Base-by-base conservation (phyloP, 2,888 invertebrate species). In the Dione vanillae region DNA sequence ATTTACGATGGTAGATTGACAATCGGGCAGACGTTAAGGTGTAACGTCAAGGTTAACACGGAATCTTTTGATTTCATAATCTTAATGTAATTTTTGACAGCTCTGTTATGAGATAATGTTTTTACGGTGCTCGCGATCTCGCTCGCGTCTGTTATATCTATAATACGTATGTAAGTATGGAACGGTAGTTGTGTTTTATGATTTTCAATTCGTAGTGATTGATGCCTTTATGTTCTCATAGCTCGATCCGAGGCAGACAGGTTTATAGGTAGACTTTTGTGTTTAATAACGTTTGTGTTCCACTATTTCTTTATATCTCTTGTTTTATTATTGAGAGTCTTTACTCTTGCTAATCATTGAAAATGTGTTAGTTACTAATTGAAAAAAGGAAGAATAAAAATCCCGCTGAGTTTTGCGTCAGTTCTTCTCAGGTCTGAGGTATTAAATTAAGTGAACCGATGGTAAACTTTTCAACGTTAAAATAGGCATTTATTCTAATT, bases 11-110 rank as follows among this genome's bases (percentile, higher is more conserved):
- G 67, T 59, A 54, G 73, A 73, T 65, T 69, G 70, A 72, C 64
- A 67, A 72, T 74, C 74, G 68, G 72, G 61, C 74, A 68, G 49
- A 59, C 67, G 59, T 59, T 71, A 70, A 76, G 70, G 72, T 61
- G 51, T 65, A 67, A 58, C 49, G 66, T 54, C 49, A 58, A 62
- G 59, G 45, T 73, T 67, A 49, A 43, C 45, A 12, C 54, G 65
- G 56, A 56, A 41, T 67, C 61, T 68, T 69, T 73, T 54, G 51
- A 49, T 70, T 70, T 68, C 65, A 68, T 70, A 70, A 71, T 71
- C 67, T 67, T 70, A 65, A 66, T 69, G 69, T 69, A 69, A 69
- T 69, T 54, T 69, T 69, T 69, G 68, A 69, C 68, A 64, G 68
- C 40, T 69, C 54, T 69, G 52, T 64, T 69, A 40, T 62, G 54